phyloP scores from a whole-genome alignment of 2,888 invertebrate species.

The Ferrisia virgata region DNA sequence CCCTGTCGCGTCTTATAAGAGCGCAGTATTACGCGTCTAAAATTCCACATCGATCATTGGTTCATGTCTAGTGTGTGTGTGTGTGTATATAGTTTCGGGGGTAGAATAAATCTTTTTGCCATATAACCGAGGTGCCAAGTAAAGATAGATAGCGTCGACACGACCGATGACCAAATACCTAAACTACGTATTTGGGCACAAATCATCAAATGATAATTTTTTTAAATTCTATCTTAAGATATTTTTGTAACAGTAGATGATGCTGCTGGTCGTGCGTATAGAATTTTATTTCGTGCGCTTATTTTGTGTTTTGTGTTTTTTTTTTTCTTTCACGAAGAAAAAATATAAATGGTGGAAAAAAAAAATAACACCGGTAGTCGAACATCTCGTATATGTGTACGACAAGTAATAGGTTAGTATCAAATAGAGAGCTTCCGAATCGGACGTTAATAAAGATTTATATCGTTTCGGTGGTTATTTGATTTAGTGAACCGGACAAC shows the following conservation, averaged over 20 bases:
- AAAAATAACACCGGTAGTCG: neutral
- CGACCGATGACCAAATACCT: neutral
- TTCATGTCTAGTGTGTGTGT: too few relatives aligned
- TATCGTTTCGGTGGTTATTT: constrained; percentile 37
- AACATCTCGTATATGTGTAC: neutral
- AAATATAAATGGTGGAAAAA: neutral
- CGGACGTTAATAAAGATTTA: constrained; percentile 45
- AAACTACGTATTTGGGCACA: neutral
- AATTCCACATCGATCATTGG: neutral
- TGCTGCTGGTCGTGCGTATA: neutral
- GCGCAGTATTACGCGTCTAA: neutral
- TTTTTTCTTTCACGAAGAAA: too few relatives aligned
- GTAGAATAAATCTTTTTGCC: neutral
- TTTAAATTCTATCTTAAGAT: neutral
- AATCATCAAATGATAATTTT: neutral
- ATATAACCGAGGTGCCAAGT: neutral
- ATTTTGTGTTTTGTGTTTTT: too few relatives aligned
- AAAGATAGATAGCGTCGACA: neutral
- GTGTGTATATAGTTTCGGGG: too few relatives aligned
- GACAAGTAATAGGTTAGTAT: neutral
- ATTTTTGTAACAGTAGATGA: too few relatives aligned
- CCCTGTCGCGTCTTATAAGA: neutral
- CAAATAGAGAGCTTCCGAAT: constrained; percentile 39
- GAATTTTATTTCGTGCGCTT: neutral
- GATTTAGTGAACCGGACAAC: constrained; percentile 40